A percentile compares a stretch with the other conserved stretches of the same genome.
Evolutionary conservation across 2,888 invertebrate species (phyloP).

Genomic region (Corbicula japonica): DNA sequence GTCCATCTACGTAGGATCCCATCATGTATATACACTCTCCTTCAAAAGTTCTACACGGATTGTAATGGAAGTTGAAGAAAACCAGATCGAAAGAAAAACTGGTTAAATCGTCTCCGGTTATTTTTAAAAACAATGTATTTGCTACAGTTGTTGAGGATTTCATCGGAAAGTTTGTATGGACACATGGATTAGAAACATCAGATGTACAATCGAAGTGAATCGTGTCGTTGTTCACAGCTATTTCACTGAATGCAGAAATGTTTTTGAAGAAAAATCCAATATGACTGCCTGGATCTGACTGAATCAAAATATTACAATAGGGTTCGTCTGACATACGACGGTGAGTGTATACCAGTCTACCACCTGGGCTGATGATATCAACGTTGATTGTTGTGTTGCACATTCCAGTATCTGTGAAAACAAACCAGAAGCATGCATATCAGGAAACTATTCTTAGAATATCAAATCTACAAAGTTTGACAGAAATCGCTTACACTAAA

Average conservation of each 20-base stretch:
- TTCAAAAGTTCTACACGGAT: conserved; percentile 9
- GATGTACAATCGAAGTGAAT: conserved; percentile 8
- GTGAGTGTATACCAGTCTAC: conserved; percentile 12
- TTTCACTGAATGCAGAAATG: conserved; percentile 6
- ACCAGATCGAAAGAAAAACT: conserved; percentile 13
- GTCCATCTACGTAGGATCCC: no score
- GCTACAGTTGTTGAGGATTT: background rate
- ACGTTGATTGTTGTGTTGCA: conserved; percentile 21
- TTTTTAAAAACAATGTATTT: conserved; percentile 19
- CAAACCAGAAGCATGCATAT: no score
- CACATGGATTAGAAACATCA: no score
- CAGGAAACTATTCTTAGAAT: no score
- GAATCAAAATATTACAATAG: conserved; percentile 15
- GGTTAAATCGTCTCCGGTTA: conserved; percentile 9
- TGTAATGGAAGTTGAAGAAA: conserved; percentile 15
- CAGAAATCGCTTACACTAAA: no score
- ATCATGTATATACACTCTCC: conserved; percentile 1
- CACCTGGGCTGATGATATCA: background rate
- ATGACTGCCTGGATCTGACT: background rate
- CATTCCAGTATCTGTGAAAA: conserved; percentile 7
- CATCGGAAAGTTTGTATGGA: background rate
- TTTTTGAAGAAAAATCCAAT: conserved; percentile 18
- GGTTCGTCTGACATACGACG: background rate
- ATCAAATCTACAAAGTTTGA: no score
- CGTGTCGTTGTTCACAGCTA: conserved; percentile 6